Percentiles rank a stretch among this genome's conserved stretches.
Conservation (phyloP, 2,797 vertebrate species). For the Sebastolobus alascanus region DNA sequence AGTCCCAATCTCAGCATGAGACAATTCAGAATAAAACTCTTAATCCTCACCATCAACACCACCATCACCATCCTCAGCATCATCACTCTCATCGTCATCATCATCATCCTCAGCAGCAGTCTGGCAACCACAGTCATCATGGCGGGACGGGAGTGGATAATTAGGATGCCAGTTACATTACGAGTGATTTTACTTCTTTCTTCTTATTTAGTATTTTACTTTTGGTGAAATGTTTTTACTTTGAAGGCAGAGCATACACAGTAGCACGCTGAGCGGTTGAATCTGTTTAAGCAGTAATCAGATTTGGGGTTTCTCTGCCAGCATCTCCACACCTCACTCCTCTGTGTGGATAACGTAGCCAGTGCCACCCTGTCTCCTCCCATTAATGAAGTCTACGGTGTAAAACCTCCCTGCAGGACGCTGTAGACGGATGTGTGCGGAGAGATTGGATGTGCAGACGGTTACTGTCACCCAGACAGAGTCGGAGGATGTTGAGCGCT, state of each 20-base stretch:
- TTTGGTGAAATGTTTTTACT: not conserved
- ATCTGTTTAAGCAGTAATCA: conserved; percentile 5
- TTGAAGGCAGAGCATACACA: not conserved
- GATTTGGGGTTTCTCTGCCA: not conserved
- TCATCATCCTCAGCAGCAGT: not conserved
- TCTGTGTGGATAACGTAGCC: conserved; percentile 29
- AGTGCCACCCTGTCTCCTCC: conserved; percentile 21
- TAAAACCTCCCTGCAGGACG: conserved; percentile 74
- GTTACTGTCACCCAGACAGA: conserved; percentile 14
- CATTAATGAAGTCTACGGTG: conserved; percentile 73
- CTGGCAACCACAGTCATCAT: not conserved
- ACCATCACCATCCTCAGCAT: not conserved
- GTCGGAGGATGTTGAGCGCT: conserved; percentile 1
- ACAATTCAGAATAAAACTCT: conserved; percentile 3
- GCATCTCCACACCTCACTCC: not conserved
- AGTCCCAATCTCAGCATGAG: not conserved
- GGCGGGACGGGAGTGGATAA: not conserved
- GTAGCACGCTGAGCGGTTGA: not conserved
- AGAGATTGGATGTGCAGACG: conserved; percentile 2
- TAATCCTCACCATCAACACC: not conserved
- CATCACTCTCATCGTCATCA: not conserved
- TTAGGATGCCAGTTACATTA: not conserved
- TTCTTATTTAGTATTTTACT: not conserved
- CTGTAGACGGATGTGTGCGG: conserved; percentile 72
- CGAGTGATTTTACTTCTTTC: conserved; percentile 3